Evolutionary conservation across 2,797 vertebrate genomes (phyloP).

Genomic region (Peromyscus eremicus): DNA sequence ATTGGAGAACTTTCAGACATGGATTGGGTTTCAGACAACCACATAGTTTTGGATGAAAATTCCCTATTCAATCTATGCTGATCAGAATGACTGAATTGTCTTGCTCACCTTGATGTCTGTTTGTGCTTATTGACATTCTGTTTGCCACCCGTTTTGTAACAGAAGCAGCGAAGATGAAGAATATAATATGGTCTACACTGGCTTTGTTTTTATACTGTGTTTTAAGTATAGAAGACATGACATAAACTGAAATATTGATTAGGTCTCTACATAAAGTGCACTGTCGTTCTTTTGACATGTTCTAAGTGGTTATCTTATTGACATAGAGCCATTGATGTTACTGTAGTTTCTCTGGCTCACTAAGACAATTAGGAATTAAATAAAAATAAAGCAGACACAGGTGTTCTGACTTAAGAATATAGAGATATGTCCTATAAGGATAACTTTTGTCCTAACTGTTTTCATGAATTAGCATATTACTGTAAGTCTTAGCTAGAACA

Average conservation of each 20-base stretch:
- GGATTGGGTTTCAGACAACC: background rate
- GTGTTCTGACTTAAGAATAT: background rate
- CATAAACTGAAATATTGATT: background rate
- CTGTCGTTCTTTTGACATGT: background rate
- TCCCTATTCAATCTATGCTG: background rate
- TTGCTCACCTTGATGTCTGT: background rate
- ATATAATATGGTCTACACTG: background rate
- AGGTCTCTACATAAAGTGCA: background rate
- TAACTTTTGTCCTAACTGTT: background rate
- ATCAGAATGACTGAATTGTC: background rate
- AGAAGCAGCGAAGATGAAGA: background rate
- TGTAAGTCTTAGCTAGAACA: background rate
- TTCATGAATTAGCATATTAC: slow-evolving; percentile 15
- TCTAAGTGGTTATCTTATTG: background rate
- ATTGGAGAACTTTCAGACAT: background rate
- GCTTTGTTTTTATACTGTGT: background rate
- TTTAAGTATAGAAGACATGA: background rate
- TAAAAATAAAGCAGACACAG: background rate
- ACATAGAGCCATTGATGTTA: background rate
- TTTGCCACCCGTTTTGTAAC: background rate
- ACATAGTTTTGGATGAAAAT: background rate
- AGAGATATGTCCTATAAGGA: background rate
- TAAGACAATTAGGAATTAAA: background rate
- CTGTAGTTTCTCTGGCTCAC: background rate
- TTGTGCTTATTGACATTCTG: background rate